Conservation (phyloP, 2,113 vertebrate species). For the Equus quagga region DNA sequence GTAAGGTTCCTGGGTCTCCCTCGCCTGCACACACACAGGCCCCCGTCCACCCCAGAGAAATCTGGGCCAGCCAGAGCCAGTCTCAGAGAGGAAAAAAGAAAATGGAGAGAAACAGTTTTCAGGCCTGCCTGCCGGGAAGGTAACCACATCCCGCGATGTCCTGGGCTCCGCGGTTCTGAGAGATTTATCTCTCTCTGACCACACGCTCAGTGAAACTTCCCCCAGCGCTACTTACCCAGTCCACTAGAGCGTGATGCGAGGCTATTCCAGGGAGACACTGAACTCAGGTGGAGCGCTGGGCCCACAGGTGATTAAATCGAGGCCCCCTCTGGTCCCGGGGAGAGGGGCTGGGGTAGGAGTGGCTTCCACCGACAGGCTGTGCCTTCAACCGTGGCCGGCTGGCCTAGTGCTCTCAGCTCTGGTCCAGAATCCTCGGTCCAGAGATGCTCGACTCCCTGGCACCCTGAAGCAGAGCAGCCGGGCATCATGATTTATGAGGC, state of each 20-base stretch:
- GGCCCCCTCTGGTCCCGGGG: neutral
- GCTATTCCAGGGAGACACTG: neutral
- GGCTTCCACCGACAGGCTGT: neutral
- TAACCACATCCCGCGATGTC: constrained; percentile 76
- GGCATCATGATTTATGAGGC: constrained; percentile 1
- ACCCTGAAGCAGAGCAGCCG: neutral
- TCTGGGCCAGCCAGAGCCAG: neutral
- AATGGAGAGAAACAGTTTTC: constrained; percentile 23
- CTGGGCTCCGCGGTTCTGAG: constrained; percentile 9
- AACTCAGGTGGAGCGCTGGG: neutral
- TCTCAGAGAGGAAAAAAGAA: neutral
- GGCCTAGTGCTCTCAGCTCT: neutral
- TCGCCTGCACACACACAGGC: neutral
- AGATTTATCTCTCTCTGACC: constrained; percentile 74
- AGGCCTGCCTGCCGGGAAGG: constrained; percentile 31
- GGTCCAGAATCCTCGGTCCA: neutral
- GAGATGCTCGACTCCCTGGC: constrained; percentile 5
- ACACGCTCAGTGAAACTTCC: constrained; percentile 48
- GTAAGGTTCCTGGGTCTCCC: neutral
- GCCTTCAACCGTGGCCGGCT: neutral
- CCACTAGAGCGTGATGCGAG: neutral
- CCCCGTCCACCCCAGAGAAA: neutral
- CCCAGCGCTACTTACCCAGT: neutral
- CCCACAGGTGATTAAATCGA: constrained; percentile 35
- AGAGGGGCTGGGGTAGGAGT: neutral